Evolutionary conservation across 2,888 invertebrate genomes (phyloP), one percentile per base, ranked within the genome.

Genomic region (Allacma fusca): DNA sequence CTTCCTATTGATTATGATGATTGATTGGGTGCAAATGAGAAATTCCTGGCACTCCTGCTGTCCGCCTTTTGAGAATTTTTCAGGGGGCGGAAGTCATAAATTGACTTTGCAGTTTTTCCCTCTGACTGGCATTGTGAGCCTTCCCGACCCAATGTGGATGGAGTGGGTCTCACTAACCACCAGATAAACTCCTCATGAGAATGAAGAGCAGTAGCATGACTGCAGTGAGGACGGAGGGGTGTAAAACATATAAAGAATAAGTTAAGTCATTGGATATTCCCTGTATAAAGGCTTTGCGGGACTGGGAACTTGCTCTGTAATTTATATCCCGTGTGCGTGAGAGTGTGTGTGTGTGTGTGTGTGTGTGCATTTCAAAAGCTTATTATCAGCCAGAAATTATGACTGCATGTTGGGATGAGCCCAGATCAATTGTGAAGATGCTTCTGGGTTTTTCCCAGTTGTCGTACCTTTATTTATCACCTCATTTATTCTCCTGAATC

Each of bases 21-120:
- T 79, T 76, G 76, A 79, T 76, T 76, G 76, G 71, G 79, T 76
- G 79, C 76, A 76, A 79, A 79, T 78, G 76, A 76, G 70, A 79
- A 79, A 79, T 69, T 76, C 65, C 73, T 70, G 21, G 29, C 64
- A 40, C 71, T 75, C 75, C 43, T 65, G 16, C 72, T 65, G 34
- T 68, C 75, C 57, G 34, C 69, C 69, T 62, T 73, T 73, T 34
- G n/a, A 16, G 26, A 73, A 28, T 62, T 73, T 73, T 73, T 73
- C 40, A 34, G 68, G 68, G 68, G 68, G 68, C 40, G 68, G 68
- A 68, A 68, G 68, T 68, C 68, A 68, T 68, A 68, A 68, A 40
- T 68, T 43, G 40, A 65, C 2, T 28, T 65, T 28, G 65, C 19
- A 9, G 28, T 29, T 65, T 65, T 28, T 34, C 34, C 9, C 34